Conservation (phyloP, 2,113 vertebrate genomes). For the Cynocephalus volans region DNA sequence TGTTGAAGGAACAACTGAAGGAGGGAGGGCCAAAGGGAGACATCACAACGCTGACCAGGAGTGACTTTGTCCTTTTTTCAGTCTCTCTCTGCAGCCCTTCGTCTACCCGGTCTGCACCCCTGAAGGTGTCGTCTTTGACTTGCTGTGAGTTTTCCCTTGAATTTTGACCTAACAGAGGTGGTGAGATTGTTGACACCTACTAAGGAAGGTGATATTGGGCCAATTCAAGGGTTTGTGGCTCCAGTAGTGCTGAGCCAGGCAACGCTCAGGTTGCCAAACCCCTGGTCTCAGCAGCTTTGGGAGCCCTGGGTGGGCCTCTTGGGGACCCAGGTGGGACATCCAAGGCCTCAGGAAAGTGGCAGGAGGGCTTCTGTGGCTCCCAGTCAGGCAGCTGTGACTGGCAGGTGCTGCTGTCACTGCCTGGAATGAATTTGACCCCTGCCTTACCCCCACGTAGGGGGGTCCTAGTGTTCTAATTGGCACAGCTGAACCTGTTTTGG, state of each 20-base stretch:
- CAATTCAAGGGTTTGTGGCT: background rate
- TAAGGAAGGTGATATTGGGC: background rate
- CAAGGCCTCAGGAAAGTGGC: background rate
- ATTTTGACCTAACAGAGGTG: background rate
- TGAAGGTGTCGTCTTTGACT: conserved; percentile 96
- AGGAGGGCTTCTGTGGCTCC: background rate
- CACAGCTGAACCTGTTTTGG: background rate
- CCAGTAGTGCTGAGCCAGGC: background rate
- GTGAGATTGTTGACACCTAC: background rate
- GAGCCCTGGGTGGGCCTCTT: background rate
- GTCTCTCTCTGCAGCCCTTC: conserved; percentile 97
- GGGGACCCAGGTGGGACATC: background rate
- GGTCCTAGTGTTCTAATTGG: too few species aligned
- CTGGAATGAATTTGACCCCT: background rate
- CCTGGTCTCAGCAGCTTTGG: background rate
- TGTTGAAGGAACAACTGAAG: background rate
- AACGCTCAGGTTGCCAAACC: background rate
- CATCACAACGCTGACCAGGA: background rate
- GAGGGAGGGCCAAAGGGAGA: background rate
- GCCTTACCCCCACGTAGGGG: accelerated
- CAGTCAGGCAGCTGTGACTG: background rate
- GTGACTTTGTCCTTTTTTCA: conserved; percentile 82
- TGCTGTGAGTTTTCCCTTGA: conserved; percentile 92
- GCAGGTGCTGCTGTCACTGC: background rate
- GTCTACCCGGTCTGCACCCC: conserved; percentile 96